Conservation (phyloP, 2,797 vertebrate genomes). For the Sylvia borin region DNA sequence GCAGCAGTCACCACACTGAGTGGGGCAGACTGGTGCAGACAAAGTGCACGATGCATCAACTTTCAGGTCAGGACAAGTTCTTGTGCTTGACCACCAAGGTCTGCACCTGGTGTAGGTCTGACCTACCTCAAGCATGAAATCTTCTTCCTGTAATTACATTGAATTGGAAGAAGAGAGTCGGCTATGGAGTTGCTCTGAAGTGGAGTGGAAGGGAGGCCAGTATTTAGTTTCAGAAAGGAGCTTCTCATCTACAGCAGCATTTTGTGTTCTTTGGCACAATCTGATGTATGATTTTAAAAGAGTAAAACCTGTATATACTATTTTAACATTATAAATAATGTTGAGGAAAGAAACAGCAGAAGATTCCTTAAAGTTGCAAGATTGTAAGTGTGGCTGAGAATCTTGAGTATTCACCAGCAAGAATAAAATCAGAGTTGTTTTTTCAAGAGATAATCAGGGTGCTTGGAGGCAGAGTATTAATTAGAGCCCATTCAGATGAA, state of each 20-base stretch:
- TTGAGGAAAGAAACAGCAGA: not conserved
- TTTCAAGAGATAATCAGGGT: not conserved
- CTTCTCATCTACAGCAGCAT: not conserved
- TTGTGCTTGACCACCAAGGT: not conserved
- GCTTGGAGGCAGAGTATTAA: not conserved
- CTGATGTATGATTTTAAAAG: not conserved
- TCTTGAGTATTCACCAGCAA: not conserved
- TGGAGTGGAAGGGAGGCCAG: not conserved
- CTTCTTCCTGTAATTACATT: not conserved
- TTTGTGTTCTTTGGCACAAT: not conserved
- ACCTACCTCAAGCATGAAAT: not conserved
- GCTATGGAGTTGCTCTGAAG: not conserved
- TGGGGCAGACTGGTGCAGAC: not conserved
- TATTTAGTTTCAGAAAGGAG: not conserved
- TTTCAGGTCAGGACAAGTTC: not conserved
- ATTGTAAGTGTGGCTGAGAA: not conserved
- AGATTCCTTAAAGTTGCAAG: not conserved
- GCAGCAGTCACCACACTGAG: not conserved
- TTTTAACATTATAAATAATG: not conserved
- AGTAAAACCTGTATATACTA: not conserved
- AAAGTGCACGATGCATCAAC: accelerated
- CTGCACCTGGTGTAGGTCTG: not conserved
- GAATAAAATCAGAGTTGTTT: not conserved
- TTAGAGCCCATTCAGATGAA: not conserved
- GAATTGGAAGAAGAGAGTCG: not conserved